Base-by-base conservation (phyloP, 2,113 vertebrate species). In the Sardina pilchardus region DNA sequence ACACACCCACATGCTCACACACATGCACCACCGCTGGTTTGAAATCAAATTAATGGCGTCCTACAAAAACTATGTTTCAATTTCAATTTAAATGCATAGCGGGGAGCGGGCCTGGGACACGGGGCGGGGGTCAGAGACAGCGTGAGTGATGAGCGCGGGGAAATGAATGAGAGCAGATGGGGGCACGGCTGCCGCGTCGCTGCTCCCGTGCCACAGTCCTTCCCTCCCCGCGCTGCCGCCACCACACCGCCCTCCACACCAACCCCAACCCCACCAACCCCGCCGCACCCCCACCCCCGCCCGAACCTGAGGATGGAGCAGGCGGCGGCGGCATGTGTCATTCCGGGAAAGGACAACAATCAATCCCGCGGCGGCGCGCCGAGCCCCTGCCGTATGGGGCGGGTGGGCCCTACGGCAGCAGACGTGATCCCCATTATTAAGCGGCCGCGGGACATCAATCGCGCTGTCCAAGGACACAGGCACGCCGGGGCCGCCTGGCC, bases 391-490 rank as follows among this genome's bases (percentile, higher is more conserved):
- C n/a, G 83, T 36, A 56, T 26, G 81, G 19, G 47, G 30, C 19
- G 42, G 43, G 59, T n/a, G 43, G 24, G 85, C 2, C 14, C n/a
- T n/a, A 8, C 34, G 10, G 81, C 63, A 36, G 45, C 16, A 56
- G 83, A 81, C 81, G 36, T 81, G 44, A 85, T 59, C 43, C 14
- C 82, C 59, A 89, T 88, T 86, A 91, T 87, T 90, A 89, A 93
- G 92, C 90, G 83, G 78, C 90, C 89, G 89, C 50, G 81, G 90
- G 81, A 88, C 84, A 91, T 93, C 92, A 89, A 93, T 93, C 87
- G 89, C 47, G 50, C 82, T 90, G 90, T 91, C 88, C 43, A 88
- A 85, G 87, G 50, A 84, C 87, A 86, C 19, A 30, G 82, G 84
- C 86, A 86, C 86, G 87, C 39, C 83, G 21, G n/a, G n/a, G 45